phyloP scores from a whole-genome alignment of 1,140 invertebrate genomes.

The Macrosteles quadrilineatus region DNA sequence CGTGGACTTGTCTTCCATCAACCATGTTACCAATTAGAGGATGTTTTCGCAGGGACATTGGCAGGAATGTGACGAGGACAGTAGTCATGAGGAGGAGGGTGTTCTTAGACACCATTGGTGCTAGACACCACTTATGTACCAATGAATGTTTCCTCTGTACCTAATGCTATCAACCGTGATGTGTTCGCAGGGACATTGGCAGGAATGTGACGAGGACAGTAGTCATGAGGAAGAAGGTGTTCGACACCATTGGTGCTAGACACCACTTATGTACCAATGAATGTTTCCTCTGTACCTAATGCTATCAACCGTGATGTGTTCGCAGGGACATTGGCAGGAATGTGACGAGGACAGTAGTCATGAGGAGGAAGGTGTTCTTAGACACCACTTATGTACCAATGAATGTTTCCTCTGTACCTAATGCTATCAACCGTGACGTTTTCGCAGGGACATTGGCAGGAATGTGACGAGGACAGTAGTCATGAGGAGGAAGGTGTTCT shows the following conservation, averaged over 20 bases:
- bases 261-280: too few relatives aligned
- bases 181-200: not conserved
- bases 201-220: constrained; percentile 14
- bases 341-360: constrained; percentile 11
- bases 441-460: constrained; percentile 4
- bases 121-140: not conserved
- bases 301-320: too few relatives aligned
- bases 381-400: not conserved
- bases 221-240: constrained; percentile 18
- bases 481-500: constrained; percentile 15
- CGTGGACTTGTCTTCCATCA: too few relatives aligned
- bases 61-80: constrained; percentile 10
- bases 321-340: constrained; percentile 5
- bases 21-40: too few relatives aligned
- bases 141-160: too few relatives aligned
- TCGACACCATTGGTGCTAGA: too few relatives aligned
- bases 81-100: constrained; percentile 15
- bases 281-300: too few relatives aligned
- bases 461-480: constrained; percentile 12
- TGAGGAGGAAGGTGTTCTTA: constrained; percentile 10
- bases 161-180: too few relatives aligned
- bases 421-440: too few relatives aligned
- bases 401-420: too few relatives aligned
- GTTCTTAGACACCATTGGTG: too few relatives aligned
- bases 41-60: not conserved